Evolutionary conservation across 2,888 invertebrate species (phyloP).

Genomic region (Ashinkailepas kermadecensis): DNA sequence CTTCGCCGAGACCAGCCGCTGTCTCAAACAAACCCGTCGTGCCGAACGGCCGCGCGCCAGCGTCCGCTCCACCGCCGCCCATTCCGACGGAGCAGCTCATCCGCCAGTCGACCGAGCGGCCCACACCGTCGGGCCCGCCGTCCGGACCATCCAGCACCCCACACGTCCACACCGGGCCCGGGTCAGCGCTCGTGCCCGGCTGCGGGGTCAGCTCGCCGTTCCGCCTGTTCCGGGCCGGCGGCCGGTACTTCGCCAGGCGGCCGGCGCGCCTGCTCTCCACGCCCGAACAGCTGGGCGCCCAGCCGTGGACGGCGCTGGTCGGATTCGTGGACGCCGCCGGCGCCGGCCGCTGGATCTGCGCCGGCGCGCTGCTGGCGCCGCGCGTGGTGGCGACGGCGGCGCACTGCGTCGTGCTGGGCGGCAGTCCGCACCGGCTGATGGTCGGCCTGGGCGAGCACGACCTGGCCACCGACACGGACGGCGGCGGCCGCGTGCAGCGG

Average conservation of each 20-base stretch:
- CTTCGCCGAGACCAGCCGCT: no score
- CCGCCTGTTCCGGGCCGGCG: not conserved
- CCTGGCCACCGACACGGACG: not conserved
- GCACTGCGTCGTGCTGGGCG: not conserved
- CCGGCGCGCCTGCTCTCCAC: not conserved
- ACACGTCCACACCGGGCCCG: no score
- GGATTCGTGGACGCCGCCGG: not conserved
- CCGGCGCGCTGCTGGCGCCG: slow-evolving; percentile 7
- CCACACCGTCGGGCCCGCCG: not conserved
- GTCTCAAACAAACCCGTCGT: no score
- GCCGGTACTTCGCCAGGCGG: not conserved
- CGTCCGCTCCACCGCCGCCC: no score
- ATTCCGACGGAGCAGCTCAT: no score
- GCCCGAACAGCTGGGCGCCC: not conserved
- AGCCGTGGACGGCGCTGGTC: slow-evolving; percentile 2
- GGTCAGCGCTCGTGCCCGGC: not conserved
- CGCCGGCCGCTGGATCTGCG: not conserved
- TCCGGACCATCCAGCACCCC: no score
- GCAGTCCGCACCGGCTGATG: not conserved
- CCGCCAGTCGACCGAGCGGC: not conserved
- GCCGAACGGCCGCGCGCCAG: no score
- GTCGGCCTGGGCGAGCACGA: slow-evolving; percentile 8
- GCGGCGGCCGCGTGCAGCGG: not conserved
- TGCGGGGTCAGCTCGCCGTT: not conserved
- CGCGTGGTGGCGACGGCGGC: not conserved